phyloP scores from a whole-genome alignment of 1,140 invertebrate genomes.

The Oncopodura yosiiana region DNA sequence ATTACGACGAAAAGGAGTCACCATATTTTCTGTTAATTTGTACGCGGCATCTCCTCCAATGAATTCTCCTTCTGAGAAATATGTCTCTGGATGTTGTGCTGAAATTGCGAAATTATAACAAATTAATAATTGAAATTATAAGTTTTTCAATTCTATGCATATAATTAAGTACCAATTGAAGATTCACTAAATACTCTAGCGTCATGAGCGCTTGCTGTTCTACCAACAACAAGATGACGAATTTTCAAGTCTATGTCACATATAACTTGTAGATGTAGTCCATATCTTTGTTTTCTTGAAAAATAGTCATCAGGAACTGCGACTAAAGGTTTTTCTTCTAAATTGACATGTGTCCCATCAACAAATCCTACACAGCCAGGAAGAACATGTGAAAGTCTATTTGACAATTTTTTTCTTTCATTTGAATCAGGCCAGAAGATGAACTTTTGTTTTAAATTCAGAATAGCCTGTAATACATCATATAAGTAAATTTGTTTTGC shows the following conservation, averaged over 20 bases:
- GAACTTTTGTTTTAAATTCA: not conserved
- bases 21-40: not conserved
- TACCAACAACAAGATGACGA: not conserved
- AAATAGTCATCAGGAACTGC: not conserved
- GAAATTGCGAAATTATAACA: too few species aligned
- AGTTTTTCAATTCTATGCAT: too few species aligned
- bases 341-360: constrained; percentile 4
- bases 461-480: not conserved
- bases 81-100: not conserved
- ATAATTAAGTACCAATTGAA: too few species aligned
- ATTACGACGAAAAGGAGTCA: constrained; percentile 8
- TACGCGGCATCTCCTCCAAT: constrained; percentile 7
- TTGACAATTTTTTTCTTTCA: not conserved
- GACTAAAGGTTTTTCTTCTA: constrained; percentile 3
- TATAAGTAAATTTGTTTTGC: not conserved
- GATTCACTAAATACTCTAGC: not conserved
- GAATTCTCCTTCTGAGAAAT: constrained; percentile 2
- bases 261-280: constrained; percentile 2
- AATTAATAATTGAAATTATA: too few species aligned
- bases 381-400: not conserved
- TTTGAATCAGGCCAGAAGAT: constrained; percentile 4
- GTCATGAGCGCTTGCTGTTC: not conserved
- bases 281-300: constrained; percentile 10
- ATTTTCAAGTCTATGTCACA: not conserved
- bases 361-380: not conserved